A percentile compares a stretch with the other conserved stretches of the same genome.
These are phyloP conservation scores for Latrodectus hesperus DNA, from an alignment of 2,888 invertebrate genomes.

Conservation along the genomic window DNA sequence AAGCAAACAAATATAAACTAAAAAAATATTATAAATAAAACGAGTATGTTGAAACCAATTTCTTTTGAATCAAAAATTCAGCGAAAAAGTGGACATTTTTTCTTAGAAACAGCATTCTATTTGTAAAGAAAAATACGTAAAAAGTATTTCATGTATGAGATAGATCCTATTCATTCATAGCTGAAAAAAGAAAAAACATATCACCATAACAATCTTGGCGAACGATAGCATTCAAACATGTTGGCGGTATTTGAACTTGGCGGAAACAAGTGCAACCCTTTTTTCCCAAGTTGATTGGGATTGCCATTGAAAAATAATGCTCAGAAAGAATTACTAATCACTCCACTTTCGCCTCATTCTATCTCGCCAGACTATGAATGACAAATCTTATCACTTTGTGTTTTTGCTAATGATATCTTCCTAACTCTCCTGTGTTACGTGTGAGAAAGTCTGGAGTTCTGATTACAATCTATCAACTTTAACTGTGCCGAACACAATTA, in stretches of 20 bases:
- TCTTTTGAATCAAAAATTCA: too few species aligned
- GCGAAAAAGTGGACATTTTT: too few species aligned
- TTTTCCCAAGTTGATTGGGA: slow-evolving; percentile 15
- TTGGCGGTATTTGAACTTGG: slow-evolving; percentile 23
- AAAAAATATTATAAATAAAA: too few species aligned
- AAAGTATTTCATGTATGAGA: too few species aligned
- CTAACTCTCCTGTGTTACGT: background rate
- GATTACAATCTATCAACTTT: slow-evolving; percentile 12
- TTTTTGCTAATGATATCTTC: slow-evolving; percentile 32
- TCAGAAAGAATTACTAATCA: slow-evolving; percentile 30
- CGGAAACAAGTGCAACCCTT: slow-evolving; percentile 39
- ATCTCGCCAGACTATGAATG: background rate
- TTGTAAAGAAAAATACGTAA: too few species aligned
- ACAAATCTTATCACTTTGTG: slow-evolving; percentile 14
- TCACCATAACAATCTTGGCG: slow-evolving; percentile 15
- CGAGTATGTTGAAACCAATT: too few species aligned
- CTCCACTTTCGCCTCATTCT: slow-evolving; percentile 10
- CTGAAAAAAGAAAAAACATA: too few species aligned
- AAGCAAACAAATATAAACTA: too few species aligned
- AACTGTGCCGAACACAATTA: slow-evolving; percentile 21
- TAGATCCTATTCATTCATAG: too few species aligned
- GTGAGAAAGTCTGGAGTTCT: background rate
- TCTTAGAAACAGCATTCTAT: too few species aligned
- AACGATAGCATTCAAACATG: background rate
- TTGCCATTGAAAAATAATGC: slow-evolving; percentile 24